Percentiles rank a stretch among this genome's conserved stretches.
phyloP scores from a whole-genome alignment of 1,140 invertebrate genomes.

The Lasioglossum albipes region DNA sequence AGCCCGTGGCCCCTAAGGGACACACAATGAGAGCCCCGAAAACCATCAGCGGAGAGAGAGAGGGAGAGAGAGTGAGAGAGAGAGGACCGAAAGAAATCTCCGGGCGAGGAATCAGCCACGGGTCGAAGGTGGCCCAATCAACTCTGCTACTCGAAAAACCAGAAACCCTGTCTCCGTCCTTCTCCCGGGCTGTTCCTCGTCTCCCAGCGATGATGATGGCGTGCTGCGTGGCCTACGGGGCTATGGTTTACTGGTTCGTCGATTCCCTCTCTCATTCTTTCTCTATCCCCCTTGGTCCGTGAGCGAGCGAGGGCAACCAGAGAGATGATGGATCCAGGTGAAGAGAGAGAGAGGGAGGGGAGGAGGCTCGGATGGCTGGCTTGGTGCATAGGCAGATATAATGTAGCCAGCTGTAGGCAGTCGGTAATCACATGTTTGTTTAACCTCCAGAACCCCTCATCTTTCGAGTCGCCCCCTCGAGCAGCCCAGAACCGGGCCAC shows the following conservation, averaged over 20 bases:
- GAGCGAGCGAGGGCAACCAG: conserved; percentile 26
- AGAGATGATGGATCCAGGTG: conserved; percentile 58
- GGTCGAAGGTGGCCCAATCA: conserved; percentile 44
- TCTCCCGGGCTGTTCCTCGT: conserved; percentile 35
- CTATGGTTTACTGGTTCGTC: conserved; percentile 47
- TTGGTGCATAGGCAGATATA: conserved; percentile 77
- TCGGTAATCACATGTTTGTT: conserved; percentile 81
- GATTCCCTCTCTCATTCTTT: conserved; percentile 29
- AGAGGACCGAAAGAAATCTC: background rate
- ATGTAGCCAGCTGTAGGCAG: conserved; percentile 80
- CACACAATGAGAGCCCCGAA: conserved; percentile 14
- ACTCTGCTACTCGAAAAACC: conserved; percentile 54
- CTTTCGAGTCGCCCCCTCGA: conserved; percentile 69
- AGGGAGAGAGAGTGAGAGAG: no score
- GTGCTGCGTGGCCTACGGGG: conserved; percentile 55
- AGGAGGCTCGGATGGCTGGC: conserved; percentile 62
- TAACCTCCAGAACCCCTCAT: conserved; percentile 80
- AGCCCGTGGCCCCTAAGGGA: background rate
- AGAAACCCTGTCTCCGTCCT: conserved; percentile 48
- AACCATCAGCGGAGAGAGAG: background rate
- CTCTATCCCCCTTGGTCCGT: background rate
- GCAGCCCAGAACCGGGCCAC: conserved; percentile 75
- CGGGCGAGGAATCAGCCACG: conserved; percentile 10
- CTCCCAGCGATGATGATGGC: conserved; percentile 53
- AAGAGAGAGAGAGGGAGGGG: conserved; percentile 16